Evolutionary conservation across 1,140 invertebrate species (phyloP), one percentile per base, ranked within the genome.

Genomic region (Temnothorax curvispinosus): DNA sequence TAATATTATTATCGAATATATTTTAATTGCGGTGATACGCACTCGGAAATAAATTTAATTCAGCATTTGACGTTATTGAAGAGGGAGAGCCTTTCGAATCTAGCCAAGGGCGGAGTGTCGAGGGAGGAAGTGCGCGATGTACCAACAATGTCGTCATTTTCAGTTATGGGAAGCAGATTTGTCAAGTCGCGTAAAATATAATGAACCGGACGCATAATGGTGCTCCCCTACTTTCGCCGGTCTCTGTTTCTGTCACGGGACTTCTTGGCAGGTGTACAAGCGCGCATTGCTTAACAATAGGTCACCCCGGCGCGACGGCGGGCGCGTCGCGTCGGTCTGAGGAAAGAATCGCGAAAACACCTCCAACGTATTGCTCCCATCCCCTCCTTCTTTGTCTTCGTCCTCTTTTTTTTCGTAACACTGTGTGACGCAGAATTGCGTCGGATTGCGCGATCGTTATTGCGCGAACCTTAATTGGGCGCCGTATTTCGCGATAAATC

Each of bases 121-220:
- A 35, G 52, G 56, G 54, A 82, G 27, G 13, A 84, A 60, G 74
- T 44, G 71, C 56, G 67, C 50, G 41, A 44, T 71, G 69, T 54
- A 80, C 41, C 65, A 72, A 90, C 89, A 90, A 78, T 90, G 47
- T 52, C 35, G 72, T 47, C 47, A 56, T 71, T 78, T 41, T 58
- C 85, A 90, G 87, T 87, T 90, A 90, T 90, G 89, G 65, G 89
- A 89, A 90, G 67, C 76, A 67, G 58, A 90, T 89, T 89, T 84
- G 85, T 89, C 58, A 72, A 77, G 88, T 52, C 58, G 69, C 72
- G 88, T 60, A 86, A 86, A 87, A 89, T 54, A 60, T 58, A 75
- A 58, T 44, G 62, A 54, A n/a, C 89, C 54, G 78, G 38, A 72
- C 72, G 54, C 44, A 84, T 77, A 89, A 89, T 84, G 72, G 47